These are phyloP conservation scores for Marcusenius ussheri DNA, from an alignment of 2,113 vertebrate genomes.

Conservation along the genomic window DNA sequence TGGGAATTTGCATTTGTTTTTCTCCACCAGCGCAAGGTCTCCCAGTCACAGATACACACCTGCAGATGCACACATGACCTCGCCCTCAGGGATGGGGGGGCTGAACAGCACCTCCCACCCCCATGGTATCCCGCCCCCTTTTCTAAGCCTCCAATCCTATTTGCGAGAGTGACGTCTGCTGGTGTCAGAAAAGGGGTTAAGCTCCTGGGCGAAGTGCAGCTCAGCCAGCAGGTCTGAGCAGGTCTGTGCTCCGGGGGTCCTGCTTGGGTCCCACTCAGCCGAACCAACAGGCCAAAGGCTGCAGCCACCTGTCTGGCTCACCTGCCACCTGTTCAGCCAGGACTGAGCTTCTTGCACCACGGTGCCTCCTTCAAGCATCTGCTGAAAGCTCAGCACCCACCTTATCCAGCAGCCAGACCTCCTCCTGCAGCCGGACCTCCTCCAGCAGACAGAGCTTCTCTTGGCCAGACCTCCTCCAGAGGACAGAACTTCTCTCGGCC, in stretches of 20 bases:
- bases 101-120: not conserved
- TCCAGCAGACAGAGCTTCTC: no score
- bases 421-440: not conserved
- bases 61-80: not conserved
- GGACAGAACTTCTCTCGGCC: no score
- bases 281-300: not conserved
- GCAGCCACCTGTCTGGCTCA: not conserved
- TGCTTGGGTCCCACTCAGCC: not conserved
- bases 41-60: not conserved
- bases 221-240: not conserved
- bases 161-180: conserved; percentile 44
- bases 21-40: not conserved
- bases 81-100: not conserved
- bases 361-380: not conserved
- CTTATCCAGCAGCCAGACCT: not conserved
- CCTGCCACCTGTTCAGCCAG: not conserved
- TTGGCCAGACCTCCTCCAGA: no score
- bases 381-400: not conserved
- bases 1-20: conserved; percentile 12
- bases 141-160: conserved; percentile 62
- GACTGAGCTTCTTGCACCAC: not conserved
- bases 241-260: not conserved
- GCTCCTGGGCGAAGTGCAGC: not conserved
- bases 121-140: not conserved
- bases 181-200: conserved; percentile 41